A percentile compares a stretch with the other conserved stretches of the same genome.
These are phyloP conservation scores for Chondrilla cf. caribensis DNA, from an alignment of 37 sponge, comb jelly and placozoan species.

Conservation along the genomic window DNA sequence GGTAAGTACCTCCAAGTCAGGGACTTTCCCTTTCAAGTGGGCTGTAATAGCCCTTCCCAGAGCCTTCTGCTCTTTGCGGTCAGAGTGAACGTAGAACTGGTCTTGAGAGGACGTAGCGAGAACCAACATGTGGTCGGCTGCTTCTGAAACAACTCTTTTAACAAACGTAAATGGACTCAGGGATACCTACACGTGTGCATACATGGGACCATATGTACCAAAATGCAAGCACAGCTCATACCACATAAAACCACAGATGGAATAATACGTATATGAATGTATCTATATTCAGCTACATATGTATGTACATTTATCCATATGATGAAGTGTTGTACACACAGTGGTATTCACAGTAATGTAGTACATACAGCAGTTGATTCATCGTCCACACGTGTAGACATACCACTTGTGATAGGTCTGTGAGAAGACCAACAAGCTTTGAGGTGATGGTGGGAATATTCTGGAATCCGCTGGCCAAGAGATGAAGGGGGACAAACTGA, in stretches of 20 bases:
- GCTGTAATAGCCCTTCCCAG: background rate
- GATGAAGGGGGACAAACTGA: background rate
- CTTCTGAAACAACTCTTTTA: background rate
- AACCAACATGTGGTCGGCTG: background rate
- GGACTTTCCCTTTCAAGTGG: background rate
- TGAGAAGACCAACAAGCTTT: background rate
- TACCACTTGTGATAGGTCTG: background rate
- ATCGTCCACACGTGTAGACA: too few relatives aligned
- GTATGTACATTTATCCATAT: background rate
- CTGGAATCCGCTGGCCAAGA: conserved; percentile 19
- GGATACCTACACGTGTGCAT: too few relatives aligned
- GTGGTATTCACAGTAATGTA: too few relatives aligned
- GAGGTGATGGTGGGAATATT: background rate
- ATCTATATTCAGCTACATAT: background rate
- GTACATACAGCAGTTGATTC: background rate
- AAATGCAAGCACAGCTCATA: background rate
- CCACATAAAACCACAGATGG: background rate
- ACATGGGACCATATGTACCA: too few relatives aligned
- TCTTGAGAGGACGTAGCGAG: background rate
- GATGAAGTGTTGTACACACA: too few relatives aligned
- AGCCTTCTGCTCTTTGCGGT: background rate
- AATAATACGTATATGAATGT: background rate
- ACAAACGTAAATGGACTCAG: too few relatives aligned
- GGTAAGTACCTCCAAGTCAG: background rate
- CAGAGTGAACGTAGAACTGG: conserved; percentile 15